Conservation (phyloP, 2,113 vertebrate species). For the Symphodus melops region DNA sequence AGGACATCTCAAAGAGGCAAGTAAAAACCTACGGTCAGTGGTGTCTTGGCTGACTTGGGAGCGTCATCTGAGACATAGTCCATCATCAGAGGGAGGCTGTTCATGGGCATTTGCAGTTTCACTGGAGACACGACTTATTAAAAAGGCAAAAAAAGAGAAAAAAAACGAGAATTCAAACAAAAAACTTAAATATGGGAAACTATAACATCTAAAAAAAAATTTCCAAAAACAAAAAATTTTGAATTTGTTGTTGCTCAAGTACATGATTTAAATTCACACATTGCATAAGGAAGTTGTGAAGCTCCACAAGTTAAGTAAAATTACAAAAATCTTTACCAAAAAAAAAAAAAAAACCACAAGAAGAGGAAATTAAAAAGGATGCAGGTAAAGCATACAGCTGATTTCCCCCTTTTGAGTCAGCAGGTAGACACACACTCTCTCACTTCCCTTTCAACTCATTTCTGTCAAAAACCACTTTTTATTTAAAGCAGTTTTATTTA, state of each 20-base stretch:
- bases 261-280: too few species aligned
- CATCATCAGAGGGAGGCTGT: constrained; percentile 76
- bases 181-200: not conserved
- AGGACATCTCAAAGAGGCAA: not conserved
- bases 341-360: too few species aligned
- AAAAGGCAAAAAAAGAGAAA: not conserved
- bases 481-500: not conserved
- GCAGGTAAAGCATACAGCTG: not conserved
- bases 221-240: not conserved
- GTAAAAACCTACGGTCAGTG: constrained; percentile 66
- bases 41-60: constrained; percentile 19
- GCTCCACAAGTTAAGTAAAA: too few species aligned
- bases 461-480: not conserved
- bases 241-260: too few species aligned
- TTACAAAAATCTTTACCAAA: too few species aligned
- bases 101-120: constrained; percentile 78
- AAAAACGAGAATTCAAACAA: not conserved
- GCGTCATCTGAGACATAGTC: constrained; percentile 19
- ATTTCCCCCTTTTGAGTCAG: not conserved
- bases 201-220: too few species aligned
- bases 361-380: too few species aligned
- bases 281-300: too few species aligned
- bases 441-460: constrained; percentile 2
- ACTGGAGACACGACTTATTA: constrained; percentile 48
- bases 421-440: not conserved